A percentile compares a stretch with the other conserved stretches of the same genome.
phyloP scores from a whole-genome alignment of 2,797 vertebrate genomes.

The Etheostoma nigrum region DNA sequence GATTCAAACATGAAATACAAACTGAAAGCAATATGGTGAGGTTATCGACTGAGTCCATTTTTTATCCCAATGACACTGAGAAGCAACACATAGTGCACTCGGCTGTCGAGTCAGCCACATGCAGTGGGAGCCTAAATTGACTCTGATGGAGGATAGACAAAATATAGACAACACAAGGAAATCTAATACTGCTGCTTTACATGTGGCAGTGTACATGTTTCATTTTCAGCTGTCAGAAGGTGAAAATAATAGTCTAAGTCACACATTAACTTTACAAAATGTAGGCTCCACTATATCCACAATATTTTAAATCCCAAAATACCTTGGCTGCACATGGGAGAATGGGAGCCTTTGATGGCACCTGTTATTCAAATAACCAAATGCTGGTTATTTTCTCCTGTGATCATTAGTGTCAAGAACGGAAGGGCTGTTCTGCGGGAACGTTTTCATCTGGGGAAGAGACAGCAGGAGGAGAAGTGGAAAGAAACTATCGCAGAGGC shows the following conservation, averaged over 20 bases:
- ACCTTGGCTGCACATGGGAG: constrained; percentile 20
- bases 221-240: constrained; percentile 10
- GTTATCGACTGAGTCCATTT: constrained; percentile 45
- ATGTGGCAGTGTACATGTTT: not conserved
- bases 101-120: constrained; percentile 23
- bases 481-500: constrained; percentile 59
- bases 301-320: constrained; percentile 35
- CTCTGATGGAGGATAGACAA: constrained; percentile 16
- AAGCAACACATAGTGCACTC: not conserved
- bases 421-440: constrained; percentile 31
- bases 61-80: constrained; percentile 39
- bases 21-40: constrained; percentile 27
- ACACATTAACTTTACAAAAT: constrained; percentile 16
- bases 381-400: not conserved
- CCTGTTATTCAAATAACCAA: constrained; percentile 37
- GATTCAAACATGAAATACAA: constrained; percentile 42
- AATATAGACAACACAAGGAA: constrained; percentile 14
- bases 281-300: not conserved
- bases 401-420: constrained; percentile 52
- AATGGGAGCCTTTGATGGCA: constrained; percentile 26
- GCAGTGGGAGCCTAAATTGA: constrained; percentile 6
- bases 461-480: constrained; percentile 46
- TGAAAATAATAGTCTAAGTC: not conserved
- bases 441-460: constrained; percentile 45
- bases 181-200: constrained; percentile 5